Conservation (phyloP, 2,113 vertebrate species). For the Alces alces region DNA sequence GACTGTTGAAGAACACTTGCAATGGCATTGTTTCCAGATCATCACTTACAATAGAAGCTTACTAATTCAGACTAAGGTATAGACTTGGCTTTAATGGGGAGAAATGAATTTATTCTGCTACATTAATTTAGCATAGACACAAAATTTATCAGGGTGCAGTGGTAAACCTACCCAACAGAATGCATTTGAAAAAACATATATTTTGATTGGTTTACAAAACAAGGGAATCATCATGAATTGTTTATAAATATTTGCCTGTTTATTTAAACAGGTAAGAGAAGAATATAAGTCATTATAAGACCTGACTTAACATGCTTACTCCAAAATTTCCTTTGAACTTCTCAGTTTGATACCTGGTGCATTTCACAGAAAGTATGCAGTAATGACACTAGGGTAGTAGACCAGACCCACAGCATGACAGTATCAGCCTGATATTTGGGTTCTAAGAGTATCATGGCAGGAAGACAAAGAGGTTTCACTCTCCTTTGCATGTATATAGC, state of each 20-base stretch:
- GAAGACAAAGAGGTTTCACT: not conserved
- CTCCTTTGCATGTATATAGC: not conserved
- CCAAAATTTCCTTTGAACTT: not conserved
- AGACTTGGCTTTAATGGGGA: not conserved
- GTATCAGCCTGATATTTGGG: not conserved
- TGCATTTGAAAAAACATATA: not conserved
- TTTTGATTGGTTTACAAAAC: not conserved
- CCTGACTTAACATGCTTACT: not conserved
- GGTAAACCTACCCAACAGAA: not conserved
- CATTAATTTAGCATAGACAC: constrained; percentile 1
- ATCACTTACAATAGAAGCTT: not conserved
- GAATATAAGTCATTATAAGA: not conserved
- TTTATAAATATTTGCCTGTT: not conserved
- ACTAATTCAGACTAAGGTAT: not conserved
- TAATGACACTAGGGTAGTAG: not conserved
- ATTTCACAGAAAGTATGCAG: not conserved
- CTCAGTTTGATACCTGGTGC: not conserved
- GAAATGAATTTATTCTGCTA: not conserved
- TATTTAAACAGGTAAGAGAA: not conserved
- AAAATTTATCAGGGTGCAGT: not conserved
- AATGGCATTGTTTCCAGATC: constrained; percentile 8
- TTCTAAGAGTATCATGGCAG: not conserved
- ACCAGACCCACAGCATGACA: not conserved
- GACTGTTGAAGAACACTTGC: not conserved
- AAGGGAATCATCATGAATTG: not conserved